Percentiles rank a stretch among this genome's conserved stretches.
Conservation (phyloP, 2,113 vertebrate species). For the Eurystomus gularis region DNA sequence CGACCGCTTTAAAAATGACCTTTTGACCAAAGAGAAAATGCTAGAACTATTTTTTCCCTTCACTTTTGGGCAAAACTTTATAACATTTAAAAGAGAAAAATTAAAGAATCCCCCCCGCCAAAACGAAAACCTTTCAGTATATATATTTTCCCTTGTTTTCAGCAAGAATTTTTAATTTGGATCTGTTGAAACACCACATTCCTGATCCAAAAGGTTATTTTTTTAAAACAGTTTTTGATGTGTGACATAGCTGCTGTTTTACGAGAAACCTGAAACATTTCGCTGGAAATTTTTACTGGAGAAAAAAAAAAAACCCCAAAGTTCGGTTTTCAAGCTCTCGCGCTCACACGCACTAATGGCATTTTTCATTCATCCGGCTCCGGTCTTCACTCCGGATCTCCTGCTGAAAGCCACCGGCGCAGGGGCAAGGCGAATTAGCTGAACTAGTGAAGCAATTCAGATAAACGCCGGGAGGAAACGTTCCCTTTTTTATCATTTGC, state of each 20-base stretch:
- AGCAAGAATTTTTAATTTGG: conserved; percentile 23
- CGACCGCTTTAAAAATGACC: background rate
- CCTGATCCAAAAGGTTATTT: background rate
- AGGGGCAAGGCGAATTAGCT: background rate
- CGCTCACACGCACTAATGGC: background rate
- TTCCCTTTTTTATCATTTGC: background rate
- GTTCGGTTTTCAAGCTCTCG: background rate
- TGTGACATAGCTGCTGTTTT: conserved; percentile 37
- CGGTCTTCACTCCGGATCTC: background rate
- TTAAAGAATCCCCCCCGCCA: background rate
- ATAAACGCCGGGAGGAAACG: background rate
- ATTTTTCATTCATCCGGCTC: background rate
- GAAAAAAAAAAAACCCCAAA: background rate
- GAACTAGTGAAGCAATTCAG: background rate
- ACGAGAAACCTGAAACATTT: conserved; percentile 28
- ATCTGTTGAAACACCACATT: conserved; percentile 17
- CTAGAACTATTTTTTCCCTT: background rate
- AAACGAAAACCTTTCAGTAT: background rate
- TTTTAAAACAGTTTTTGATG: conserved; percentile 14
- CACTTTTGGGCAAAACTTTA: background rate
- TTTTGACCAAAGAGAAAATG: background rate
- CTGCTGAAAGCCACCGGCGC: accelerated
- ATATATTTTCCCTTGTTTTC: background rate
- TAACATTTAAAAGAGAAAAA: background rate
- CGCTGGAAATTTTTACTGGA: background rate